Percentiles rank a stretch among this genome's conserved stretches.
phyloP scores from a whole-genome alignment of 2,113 vertebrate genomes.

The Cavia aperea region DNA sequence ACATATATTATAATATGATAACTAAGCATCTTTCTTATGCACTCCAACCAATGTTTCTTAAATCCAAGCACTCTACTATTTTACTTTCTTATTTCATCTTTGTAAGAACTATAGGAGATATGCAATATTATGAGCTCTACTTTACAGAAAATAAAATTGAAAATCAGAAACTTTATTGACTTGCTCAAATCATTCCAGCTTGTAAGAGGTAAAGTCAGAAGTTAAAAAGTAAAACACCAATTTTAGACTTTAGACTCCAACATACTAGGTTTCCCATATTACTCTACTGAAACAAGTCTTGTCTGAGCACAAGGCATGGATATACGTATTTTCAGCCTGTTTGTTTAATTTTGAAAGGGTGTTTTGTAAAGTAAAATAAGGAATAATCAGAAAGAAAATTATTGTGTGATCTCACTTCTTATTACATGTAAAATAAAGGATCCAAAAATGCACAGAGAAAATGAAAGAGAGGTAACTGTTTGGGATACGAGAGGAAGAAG shows the following conservation, averaged over 20 bases:
- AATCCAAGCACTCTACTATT: neutral
- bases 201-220: neutral
- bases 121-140: neutral
- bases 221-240: neutral
- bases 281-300: neutral
- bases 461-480: neutral
- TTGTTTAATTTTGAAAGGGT: neutral
- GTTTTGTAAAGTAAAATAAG: neutral
- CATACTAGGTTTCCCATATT: neutral
- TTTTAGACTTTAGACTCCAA: neutral
- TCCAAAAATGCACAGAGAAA: neutral
- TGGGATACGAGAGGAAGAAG: neutral
- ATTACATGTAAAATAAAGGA: neutral
- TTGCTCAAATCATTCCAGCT: neutral
- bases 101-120: neutral
- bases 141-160: neutral
- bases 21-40: neutral
- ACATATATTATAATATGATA: neutral
- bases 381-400: neutral
- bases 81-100: conserved; percentile 7
- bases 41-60: neutral
- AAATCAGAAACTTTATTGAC: neutral
- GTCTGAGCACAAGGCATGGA: neutral
- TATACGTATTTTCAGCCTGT: neutral
- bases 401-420: neutral